Percentiles rank a stretch among this genome's conserved stretches.
phyloP scores from a whole-genome alignment of 2,113 vertebrate species.

The Neomonachus schauinslandi region DNA sequence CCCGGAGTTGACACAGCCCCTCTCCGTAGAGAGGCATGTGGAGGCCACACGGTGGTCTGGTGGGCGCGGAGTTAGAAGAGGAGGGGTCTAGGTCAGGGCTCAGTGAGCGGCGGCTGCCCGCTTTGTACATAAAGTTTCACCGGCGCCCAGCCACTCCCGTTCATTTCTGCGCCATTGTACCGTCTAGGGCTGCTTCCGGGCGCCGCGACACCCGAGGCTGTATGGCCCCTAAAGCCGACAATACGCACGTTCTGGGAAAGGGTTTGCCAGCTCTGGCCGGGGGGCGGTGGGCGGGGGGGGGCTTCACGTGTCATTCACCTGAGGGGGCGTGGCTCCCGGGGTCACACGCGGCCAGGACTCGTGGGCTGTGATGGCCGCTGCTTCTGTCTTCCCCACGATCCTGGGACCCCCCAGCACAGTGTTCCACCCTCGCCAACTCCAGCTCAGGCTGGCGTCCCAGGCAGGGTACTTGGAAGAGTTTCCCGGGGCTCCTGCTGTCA shows the following conservation, averaged over 20 bases:
- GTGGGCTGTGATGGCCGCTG: fast-evolving
- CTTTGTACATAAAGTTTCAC: background rate
- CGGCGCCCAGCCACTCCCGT: too few species aligned
- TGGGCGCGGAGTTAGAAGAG: background rate
- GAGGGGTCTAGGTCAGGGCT: background rate
- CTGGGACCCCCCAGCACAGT: fast-evolving
- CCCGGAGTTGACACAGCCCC: fast-evolving
- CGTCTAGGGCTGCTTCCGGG: fast-evolving
- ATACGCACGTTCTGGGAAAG: background rate
- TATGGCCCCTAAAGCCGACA: background rate
- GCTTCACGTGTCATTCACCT: background rate
- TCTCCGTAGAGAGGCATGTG: background rate
- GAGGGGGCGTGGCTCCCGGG: fast-evolving
- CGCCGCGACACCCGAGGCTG: fast-evolving
- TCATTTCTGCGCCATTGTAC: background rate
- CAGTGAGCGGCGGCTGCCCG: fast-evolving
- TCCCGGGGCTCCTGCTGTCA: background rate
- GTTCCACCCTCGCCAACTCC: background rate
- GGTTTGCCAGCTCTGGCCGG: background rate
- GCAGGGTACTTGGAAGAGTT: too few species aligned
- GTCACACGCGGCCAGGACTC: background rate
- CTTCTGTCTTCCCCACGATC: background rate
- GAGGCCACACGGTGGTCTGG: background rate
- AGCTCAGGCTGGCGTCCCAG: background rate
- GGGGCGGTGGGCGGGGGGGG: background rate